Evolutionary conservation across 2,113 vertebrate genomes (phyloP), one percentile per base, ranked within the genome.

Genomic region (human): DNA sequence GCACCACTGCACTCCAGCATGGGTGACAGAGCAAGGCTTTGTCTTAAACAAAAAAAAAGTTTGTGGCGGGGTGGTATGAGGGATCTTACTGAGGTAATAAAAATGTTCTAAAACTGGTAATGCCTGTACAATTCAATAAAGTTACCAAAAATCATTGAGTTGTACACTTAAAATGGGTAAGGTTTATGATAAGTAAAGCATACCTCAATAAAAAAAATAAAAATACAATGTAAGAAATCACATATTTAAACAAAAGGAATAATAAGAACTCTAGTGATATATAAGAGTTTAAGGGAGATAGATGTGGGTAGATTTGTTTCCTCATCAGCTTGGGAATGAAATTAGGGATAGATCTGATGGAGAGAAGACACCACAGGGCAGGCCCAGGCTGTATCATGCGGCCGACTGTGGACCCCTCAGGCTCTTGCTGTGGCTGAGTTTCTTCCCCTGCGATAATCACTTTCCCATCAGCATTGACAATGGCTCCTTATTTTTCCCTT

Each of bases 61-160:
- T 2, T 1, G 17, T 8, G 16, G 18, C 6, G 18, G 52, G 17
- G 2, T 8, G 45, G 45, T 45, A 5, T 4, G 0, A 52, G n/a
- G 48, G 23, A 30, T 25, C 27, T 93, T 50, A 6, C 0, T 35
- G 20, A 14, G 30, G 23, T 93, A 43, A 88, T 48, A 27, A 79
- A 86, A 92, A 83, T 61, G 7, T 82, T 94, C 87, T 75, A 52
- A 73, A 83, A 40, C 3, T 52, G 10, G 59, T 66, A 23, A 40
- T 70, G 9, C 10, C 5, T 82, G 22, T 11, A 50, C 22, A 79
- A 40, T 8, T 82, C 32, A 4, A 38, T 68, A 84, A 96, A 81
- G 23, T 22, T 66, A 50, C 43, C 76, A 68, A 73, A 93, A 80
- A 66, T 40, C n/a, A 59, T 6, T 64, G 18, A 64, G n/a, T 38